Evolutionary conservation across 2,888 invertebrate species (phyloP).

Genomic region (Tinea pellionella): DNA sequence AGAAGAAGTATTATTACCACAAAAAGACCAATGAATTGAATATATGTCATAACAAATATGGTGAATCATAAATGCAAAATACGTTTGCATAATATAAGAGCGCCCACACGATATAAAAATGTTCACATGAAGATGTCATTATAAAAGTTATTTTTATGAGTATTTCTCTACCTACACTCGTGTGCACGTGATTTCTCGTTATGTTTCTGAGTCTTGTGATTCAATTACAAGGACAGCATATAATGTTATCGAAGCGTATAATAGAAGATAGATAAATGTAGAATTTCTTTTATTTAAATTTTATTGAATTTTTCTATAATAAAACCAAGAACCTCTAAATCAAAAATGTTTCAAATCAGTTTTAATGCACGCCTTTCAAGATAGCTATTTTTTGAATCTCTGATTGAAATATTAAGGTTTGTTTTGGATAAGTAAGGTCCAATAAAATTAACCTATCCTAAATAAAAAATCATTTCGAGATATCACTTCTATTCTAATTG

Average conservation of each 20-base stretch:
- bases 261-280: too few species aligned
- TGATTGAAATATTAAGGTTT: too few species aligned
- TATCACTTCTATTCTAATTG: too few species aligned
- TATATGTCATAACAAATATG: neutral
- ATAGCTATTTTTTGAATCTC: too few species aligned
- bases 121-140: neutral
- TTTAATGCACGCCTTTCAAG: too few species aligned
- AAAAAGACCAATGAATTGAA: neutral
- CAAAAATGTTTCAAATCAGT: too few species aligned
- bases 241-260: neutral
- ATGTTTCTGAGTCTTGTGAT: neutral
- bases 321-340: too few species aligned
- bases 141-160: neutral
- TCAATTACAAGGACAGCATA: neutral
- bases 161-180: neutral
- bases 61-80: neutral
- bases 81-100: neutral
- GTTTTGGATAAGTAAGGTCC: too few species aligned
- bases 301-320: too few species aligned
- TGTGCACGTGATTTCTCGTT: conserved; percentile 3
- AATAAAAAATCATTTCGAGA: too few species aligned
- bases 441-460: too few species aligned
- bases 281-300: too few species aligned
- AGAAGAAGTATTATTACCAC: neutral
- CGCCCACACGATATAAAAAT: neutral